phyloP scores from a whole-genome alignment of 2,888 invertebrate genomes.

The Pterobdella sp. region DNA sequence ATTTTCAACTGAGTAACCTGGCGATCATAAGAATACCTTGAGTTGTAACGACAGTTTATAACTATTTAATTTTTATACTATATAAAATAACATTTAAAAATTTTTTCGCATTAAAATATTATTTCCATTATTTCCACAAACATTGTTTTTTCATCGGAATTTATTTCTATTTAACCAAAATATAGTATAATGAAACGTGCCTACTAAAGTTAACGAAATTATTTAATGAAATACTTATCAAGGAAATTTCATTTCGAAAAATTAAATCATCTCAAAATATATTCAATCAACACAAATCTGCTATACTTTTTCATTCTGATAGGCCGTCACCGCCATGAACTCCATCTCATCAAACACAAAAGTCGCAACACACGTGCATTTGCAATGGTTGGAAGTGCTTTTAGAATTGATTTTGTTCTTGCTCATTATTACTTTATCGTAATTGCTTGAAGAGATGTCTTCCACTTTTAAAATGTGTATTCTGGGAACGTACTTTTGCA shows the following conservation, averaged over 20 bases:
- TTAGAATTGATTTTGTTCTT: neutral
- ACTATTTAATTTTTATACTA: too few relatives aligned
- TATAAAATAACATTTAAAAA: too few relatives aligned
- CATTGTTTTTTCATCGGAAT: too few relatives aligned
- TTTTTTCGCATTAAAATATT: too few relatives aligned
- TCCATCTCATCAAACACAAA: conserved; percentile 25
- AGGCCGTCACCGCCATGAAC: conserved; percentile 24
- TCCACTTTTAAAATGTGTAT: conserved; percentile 7
- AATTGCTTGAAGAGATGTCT: neutral
- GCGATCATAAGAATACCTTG: neutral
- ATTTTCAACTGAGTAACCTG: conserved; percentile 27
- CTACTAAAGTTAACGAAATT: too few relatives aligned
- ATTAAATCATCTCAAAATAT: neutral
- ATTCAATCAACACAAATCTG: neutral
- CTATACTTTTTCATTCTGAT: conserved; percentile 21
- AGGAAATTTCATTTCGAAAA: neutral
- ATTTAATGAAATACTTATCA: neutral
- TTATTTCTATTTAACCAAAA: too few relatives aligned
- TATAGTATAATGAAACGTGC: too few relatives aligned
- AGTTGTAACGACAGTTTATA: neutral
- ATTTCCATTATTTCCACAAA: too few relatives aligned
- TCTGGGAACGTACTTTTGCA: conserved; percentile 24
- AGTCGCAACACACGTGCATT: neutral
- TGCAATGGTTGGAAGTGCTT: neutral
- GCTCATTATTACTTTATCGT: too few relatives aligned